Percentiles rank a stretch among this genome's conserved stretches.
These are phyloP conservation scores for Lasaia peninsularis DNA, from an alignment of 1,140 invertebrate genomes.

Conservation along the genomic window DNA sequence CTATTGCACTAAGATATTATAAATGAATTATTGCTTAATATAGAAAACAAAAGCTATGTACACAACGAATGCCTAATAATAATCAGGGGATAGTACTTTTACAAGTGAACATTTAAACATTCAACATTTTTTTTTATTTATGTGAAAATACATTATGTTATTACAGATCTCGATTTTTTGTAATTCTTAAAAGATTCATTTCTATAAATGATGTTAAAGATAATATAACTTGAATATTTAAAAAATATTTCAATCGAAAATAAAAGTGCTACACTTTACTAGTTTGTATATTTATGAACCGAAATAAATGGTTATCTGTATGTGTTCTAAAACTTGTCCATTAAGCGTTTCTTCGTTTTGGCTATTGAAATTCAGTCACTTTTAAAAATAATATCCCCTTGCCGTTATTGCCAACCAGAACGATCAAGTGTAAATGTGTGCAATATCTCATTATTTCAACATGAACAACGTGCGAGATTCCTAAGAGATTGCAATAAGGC, in stretches of 20 bases:
- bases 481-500: conserved; percentile 55
- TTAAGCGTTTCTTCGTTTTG: background rate
- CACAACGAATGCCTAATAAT: conserved; percentile 43
- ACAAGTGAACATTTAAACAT: too few species aligned
- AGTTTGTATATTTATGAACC: too few species aligned
- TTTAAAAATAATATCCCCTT: conserved; percentile 22
- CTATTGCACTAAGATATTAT: conserved; percentile 67
- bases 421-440: background rate
- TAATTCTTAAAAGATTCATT: too few species aligned
- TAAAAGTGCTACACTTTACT: too few species aligned
- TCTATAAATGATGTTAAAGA: too few species aligned
- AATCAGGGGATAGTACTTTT: conserved; percentile 17
- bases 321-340: too few species aligned
- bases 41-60: conserved; percentile 48
- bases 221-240: too few species aligned
- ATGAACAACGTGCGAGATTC: conserved; percentile 40
- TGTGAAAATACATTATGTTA: too few species aligned
- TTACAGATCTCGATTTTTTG: too few species aligned
- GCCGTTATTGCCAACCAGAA: conserved; percentile 15
- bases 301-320: too few species aligned
- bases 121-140: background rate
- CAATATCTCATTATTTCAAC: conserved; percentile 10
- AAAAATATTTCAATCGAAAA: too few species aligned
- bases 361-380: background rate
- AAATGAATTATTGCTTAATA: conserved; percentile 58